Percentiles rank a stretch among this genome's conserved stretches.
Evolutionary conservation across 2,888 invertebrate species (phyloP).

Genomic region (Eupithecia subfuscata): DNA sequence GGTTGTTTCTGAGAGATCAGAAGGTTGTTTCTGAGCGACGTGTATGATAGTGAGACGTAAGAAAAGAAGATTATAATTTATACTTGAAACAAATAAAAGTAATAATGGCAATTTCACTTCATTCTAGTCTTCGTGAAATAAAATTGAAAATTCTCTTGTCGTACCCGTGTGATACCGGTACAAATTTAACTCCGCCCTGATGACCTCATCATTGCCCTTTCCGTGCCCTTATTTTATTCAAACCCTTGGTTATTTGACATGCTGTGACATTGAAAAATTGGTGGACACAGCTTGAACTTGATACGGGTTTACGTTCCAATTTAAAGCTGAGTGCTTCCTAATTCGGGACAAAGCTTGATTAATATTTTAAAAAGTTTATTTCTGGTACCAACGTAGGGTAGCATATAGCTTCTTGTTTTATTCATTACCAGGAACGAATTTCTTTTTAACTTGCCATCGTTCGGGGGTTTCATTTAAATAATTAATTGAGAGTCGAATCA

Average conservation of each 20-base stretch:
- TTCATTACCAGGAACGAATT: not conserved
- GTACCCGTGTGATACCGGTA: slow-evolving; percentile 33
- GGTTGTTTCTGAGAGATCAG: not conserved
- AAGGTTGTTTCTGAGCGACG: no score
- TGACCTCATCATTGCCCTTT: slow-evolving; percentile 69
- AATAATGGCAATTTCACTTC: not conserved
- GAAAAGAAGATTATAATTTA: no score
- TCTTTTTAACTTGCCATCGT: not conserved
- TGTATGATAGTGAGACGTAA: no score
- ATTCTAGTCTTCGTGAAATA: not conserved
- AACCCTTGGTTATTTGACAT: slow-evolving; percentile 51
- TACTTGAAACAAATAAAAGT: no score
- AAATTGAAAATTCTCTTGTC: not conserved
- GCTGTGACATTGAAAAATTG: slow-evolving; percentile 61
- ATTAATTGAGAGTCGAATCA: not conserved
- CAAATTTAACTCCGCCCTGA: slow-evolving; percentile 72
- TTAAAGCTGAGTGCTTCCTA: slow-evolving; percentile 28
- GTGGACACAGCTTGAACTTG: slow-evolving; percentile 43
- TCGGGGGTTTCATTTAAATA: not conserved
- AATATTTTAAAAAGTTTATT: slow-evolving; percentile 21
- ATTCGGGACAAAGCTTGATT: slow-evolving; percentile 18
- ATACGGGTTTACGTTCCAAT: slow-evolving; percentile 35
- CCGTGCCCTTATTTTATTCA: slow-evolving; percentile 64
- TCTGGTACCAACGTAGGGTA: slow-evolving; percentile 3
- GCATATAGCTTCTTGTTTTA: slow-evolving; percentile 1